These are phyloP conservation scores for Megalops atlanticus DNA, from an alignment of 2,113 vertebrate genomes.

Conservation along the genomic window DNA sequence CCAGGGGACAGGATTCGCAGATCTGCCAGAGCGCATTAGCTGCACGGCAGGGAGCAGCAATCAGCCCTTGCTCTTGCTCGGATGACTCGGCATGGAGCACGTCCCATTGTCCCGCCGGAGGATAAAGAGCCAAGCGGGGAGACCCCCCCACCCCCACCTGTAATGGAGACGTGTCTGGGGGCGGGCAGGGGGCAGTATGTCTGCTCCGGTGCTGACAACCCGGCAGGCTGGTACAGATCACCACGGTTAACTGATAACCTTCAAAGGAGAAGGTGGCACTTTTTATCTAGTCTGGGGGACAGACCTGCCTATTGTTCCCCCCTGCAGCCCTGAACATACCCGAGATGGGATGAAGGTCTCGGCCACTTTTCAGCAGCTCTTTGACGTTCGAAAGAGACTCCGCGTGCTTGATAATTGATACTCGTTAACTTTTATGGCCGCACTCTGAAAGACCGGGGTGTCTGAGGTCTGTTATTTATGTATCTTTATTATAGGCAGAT, in stretches of 20 bases:
- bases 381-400: constrained; percentile 66
- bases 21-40: neutral
- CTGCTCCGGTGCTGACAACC: constrained; percentile 74
- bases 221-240: constrained; percentile 49
- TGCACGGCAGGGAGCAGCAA: constrained; percentile 1
- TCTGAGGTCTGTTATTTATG: constrained; percentile 72
- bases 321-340: constrained; percentile 63
- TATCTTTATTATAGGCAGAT: constrained; percentile 43
- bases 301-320: constrained; percentile 75
- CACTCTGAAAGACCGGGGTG: constrained; percentile 69
- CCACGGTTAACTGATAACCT: constrained; percentile 78
- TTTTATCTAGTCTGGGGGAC: constrained; percentile 70
- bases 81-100: neutral
- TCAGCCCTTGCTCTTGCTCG: neutral
- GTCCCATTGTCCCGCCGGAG: neutral
- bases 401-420: constrained; percentile 77
- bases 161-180: constrained; percentile 64
- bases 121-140: neutral
- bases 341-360: constrained; percentile 66
- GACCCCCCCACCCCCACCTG: constrained; percentile 44
- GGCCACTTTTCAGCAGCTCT: constrained; percentile 72
- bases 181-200: constrained; percentile 62
- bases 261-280: constrained; percentile 71
- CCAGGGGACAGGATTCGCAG: too few relatives aligned
- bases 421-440: constrained; percentile 75